phyloP scores from a whole-genome alignment of 2,888 invertebrate genomes.

The Schrankia costaestrigalis region DNA sequence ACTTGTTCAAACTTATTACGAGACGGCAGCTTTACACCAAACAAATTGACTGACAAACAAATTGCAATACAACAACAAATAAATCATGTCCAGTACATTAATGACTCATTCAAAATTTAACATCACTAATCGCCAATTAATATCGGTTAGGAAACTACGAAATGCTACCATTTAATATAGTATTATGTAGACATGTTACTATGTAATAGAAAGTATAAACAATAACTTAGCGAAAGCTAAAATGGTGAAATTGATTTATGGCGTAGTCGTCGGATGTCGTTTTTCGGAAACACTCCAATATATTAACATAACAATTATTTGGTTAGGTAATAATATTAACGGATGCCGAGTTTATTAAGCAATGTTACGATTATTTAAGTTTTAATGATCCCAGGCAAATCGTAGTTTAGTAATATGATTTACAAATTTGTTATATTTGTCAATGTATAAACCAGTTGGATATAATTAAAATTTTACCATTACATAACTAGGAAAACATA shows the following conservation, averaged over 20 bases:
- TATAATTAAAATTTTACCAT: too few species aligned
- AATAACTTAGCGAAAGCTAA: conserved; percentile 76
- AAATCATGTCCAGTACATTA: conserved; percentile 35
- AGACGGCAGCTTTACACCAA: conserved; percentile 8
- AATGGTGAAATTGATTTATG: conserved; percentile 78
- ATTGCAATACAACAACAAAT: conserved; percentile 23
- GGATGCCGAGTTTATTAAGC: conserved; percentile 42
- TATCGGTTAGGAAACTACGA: conserved; percentile 60
- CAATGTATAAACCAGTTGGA: too few species aligned
- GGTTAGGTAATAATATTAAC: conserved; percentile 60
- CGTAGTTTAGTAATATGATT: too few species aligned
- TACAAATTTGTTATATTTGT: too few species aligned
- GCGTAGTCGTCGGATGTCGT: conserved; percentile 56
- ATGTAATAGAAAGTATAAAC: conserved; percentile 77
- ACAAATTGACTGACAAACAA: conserved; percentile 23
- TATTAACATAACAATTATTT: conserved; percentile 76
- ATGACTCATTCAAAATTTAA: conserved; percentile 47
- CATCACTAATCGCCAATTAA: conserved; percentile 52
- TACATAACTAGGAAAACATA: too few species aligned
- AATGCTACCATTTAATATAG: conserved; percentile 67
- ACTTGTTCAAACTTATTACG: conserved; percentile 4
- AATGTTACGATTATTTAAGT: conserved; percentile 28
- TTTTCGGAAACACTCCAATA: conserved; percentile 72
- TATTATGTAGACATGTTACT: conserved; percentile 48
- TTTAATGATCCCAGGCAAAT: conserved; percentile 8